phyloP scores from a whole-genome alignment of 2,113 vertebrate genomes.

The Aspidoscelis tigris region DNA sequence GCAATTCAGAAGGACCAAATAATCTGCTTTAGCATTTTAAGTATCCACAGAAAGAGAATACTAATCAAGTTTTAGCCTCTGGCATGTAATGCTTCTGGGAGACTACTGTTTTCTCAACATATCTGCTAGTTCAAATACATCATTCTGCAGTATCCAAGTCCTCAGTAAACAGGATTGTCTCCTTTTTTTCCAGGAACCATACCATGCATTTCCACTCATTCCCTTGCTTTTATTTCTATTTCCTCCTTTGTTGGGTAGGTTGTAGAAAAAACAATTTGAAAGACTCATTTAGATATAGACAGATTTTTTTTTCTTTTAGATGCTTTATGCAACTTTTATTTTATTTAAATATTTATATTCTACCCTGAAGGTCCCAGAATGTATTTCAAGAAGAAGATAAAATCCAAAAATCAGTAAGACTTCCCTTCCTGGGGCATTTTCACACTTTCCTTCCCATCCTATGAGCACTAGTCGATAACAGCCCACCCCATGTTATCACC shows the following conservation, averaged over 20 bases:
- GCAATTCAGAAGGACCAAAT: slow-evolving; percentile 17
- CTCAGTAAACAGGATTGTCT: slow-evolving; percentile 24
- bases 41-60: background rate
- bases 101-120: slow-evolving; percentile 15
- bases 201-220: background rate
- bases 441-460: no score
- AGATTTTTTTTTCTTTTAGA: background rate
- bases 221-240: background rate
- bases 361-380: no score
- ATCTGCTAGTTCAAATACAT: slow-evolving; percentile 13
- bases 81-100: background rate
- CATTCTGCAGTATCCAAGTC: background rate
- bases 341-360: background rate
- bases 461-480: no score
- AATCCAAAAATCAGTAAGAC: no score
- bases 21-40: slow-evolving; percentile 11
- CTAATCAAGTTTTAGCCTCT: background rate
- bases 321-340: background rate
- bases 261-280: background rate
- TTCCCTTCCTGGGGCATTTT: no score
- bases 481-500: no score
- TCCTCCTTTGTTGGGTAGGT: background rate
- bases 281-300: background rate
- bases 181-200: slow-evolving; percentile 1
- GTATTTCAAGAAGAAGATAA: no score